A percentile compares a stretch with the other conserved stretches of the same genome.
These are phyloP conservation scores for Conger conger DNA, from an alignment of 2,113 vertebrate genomes.

Conservation along the genomic window DNA sequence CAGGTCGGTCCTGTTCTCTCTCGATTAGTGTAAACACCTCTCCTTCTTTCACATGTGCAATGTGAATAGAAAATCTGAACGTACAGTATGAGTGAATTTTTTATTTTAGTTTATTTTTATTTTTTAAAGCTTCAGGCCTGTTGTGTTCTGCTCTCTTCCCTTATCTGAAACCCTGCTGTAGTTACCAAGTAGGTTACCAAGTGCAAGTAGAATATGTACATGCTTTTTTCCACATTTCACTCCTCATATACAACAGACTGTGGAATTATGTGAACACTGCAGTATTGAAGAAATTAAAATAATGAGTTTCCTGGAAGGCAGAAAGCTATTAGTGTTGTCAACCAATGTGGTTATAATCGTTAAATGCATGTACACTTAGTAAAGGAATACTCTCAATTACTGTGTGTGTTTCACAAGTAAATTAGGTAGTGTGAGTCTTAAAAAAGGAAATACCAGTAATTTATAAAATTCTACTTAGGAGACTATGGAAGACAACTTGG, in stretches of 20 bases:
- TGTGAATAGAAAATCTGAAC: neutral
- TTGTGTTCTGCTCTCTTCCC: neutral
- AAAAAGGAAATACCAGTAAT: neutral
- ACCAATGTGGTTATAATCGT: neutral
- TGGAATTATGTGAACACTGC: neutral
- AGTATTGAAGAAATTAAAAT: slow-evolving; percentile 9
- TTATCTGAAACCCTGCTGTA: neutral
- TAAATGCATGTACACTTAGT: neutral
- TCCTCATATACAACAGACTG: neutral
- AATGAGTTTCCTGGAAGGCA: neutral
- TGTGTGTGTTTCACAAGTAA: neutral
- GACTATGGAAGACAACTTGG: neutral
- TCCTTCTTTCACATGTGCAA: neutral
- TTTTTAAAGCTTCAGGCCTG: neutral
- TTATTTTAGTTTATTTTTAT: neutral
- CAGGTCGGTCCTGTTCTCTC: neutral
- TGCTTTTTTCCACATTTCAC: neutral
- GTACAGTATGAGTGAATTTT: neutral
- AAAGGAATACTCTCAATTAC: neutral
- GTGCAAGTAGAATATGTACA: neutral
- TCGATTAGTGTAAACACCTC: neutral
- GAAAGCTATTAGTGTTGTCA: neutral
- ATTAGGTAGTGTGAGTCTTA: neutral
- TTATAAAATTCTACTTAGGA: neutral
- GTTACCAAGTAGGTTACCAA: neutral